These are phyloP conservation scores for Drosophila falleni DNA, from an alignment of 2,888 invertebrate genomes.

Conservation along the genomic window DNA sequence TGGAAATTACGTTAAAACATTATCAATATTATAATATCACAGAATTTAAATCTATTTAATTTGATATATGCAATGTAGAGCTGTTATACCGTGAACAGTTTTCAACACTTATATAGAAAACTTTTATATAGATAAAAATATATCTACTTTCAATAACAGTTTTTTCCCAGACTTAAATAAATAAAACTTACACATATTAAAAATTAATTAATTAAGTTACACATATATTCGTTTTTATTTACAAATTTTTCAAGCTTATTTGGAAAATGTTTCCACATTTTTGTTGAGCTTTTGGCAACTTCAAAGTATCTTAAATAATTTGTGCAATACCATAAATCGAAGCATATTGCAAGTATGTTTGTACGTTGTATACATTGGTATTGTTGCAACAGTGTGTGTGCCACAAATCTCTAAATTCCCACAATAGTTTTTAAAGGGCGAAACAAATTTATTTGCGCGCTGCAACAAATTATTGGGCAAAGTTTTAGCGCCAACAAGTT, in stretches of 20 bases:
- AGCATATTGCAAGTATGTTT: constrained; percentile 30
- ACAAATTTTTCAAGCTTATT: not conserved
- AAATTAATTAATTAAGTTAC: not conserved
- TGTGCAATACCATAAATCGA: constrained; percentile 42
- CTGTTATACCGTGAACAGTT: not conserved
- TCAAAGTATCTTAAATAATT: constrained; percentile 20
- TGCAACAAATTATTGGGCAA: constrained; percentile 63
- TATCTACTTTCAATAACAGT: not conserved
- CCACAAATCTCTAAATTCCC: constrained; percentile 79
- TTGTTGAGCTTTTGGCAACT: constrained; percentile 10
- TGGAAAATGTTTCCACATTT: not conserved
- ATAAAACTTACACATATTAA: not conserved
- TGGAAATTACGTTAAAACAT: constrained; percentile 44
- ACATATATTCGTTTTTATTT: not conserved
- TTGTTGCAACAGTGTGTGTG: constrained; percentile 52
- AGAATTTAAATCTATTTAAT: constrained; percentile 3
- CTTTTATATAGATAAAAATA: too few relatives aligned
- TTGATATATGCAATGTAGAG: not conserved
- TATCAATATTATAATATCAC: constrained; percentile 8
- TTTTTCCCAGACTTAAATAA: too few relatives aligned
- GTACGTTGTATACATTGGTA: constrained; percentile 1
- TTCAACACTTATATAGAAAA: not conserved
- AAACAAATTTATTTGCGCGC: constrained; percentile 73
- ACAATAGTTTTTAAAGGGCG: constrained; percentile 77
- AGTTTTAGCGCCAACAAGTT: constrained; percentile 73